Conservation (phyloP, 2,797 vertebrate genomes). For the Myripristis jacobus region DNA sequence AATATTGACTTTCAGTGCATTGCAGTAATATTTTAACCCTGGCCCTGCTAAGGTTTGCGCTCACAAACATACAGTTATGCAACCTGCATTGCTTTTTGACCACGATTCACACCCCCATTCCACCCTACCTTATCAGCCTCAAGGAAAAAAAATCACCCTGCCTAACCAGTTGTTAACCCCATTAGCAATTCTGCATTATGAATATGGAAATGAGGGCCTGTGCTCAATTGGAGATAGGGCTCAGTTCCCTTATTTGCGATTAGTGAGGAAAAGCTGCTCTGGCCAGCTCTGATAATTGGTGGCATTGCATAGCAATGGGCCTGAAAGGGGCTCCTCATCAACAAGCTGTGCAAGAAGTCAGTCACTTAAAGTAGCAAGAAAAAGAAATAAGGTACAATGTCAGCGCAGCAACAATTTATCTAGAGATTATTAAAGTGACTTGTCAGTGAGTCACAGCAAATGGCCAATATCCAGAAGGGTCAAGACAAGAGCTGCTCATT, state of each 20-base stretch:
- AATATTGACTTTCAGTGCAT: slow-evolving; percentile 19
- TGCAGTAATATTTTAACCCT: slow-evolving; percentile 34
- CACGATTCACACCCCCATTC: slow-evolving; percentile 25
- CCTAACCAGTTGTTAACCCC: slow-evolving; percentile 89
- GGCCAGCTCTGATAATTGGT: slow-evolving; percentile 89
- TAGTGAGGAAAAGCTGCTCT: slow-evolving; percentile 86
- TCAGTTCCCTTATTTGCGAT: slow-evolving; percentile 89
- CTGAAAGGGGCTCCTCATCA: slow-evolving; percentile 85
- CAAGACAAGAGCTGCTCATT: background rate
- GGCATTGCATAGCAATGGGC: slow-evolving; percentile 87
- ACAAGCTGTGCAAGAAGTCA: slow-evolving; percentile 81
- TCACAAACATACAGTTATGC: slow-evolving; percentile 16
- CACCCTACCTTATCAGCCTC: slow-evolving; percentile 59
- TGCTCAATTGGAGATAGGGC: slow-evolving; percentile 86
- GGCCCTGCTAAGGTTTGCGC: slow-evolving; percentile 3
- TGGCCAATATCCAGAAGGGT: slow-evolving; percentile 3
- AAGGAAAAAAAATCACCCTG: slow-evolving; percentile 72
- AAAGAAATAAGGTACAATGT: slow-evolving; percentile 83
- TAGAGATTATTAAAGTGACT: slow-evolving; percentile 82
- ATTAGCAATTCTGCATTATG: slow-evolving; percentile 90
- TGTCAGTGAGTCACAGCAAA: slow-evolving; percentile 32
- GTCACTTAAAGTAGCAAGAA: slow-evolving; percentile 70
- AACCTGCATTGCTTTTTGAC: slow-evolving; percentile 51
- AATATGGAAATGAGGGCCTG: slow-evolving; percentile 90
- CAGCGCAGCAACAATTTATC: slow-evolving; percentile 82